Conservation (phyloP, 2,113 vertebrate species). For the Corvus hawaiiensis region DNA sequence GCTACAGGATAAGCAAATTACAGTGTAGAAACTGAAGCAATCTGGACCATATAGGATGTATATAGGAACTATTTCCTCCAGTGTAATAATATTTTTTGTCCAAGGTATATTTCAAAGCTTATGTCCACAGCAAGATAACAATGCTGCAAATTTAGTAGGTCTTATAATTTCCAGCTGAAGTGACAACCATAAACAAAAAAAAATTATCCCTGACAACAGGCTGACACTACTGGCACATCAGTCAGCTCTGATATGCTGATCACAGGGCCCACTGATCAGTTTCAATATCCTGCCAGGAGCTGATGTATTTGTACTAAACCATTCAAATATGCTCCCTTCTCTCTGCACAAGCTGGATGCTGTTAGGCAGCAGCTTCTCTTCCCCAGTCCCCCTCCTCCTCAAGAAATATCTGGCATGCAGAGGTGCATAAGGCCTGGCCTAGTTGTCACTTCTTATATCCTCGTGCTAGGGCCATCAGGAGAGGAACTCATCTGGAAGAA, state of each 20-base stretch:
- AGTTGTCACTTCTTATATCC: conserved; percentile 7
- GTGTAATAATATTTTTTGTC: not conserved
- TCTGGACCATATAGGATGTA: not conserved
- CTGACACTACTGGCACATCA: not conserved
- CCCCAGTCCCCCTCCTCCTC: not conserved
- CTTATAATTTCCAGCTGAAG: not conserved
- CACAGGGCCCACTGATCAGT: not conserved
- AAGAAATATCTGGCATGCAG: not conserved
- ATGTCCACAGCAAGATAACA: not conserved
- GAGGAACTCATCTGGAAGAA: not conserved
- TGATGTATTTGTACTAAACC: not conserved
- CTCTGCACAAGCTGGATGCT: not conserved
- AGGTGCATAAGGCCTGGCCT: not conserved
- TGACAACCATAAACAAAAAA: not conserved
- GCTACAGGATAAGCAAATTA: not conserved
- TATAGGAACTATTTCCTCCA: not conserved
- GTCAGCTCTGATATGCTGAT: not conserved
- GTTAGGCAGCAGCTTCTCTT: not conserved
- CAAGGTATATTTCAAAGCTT: not conserved
- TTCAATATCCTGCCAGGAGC: not conserved
- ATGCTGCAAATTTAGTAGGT: not conserved
- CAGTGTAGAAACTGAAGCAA: not conserved
- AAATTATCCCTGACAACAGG: not conserved
- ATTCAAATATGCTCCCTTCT: not conserved
- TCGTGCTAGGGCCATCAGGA: not conserved